Conservation (phyloP, 2,888 invertebrate genomes). For the Lissonota sp. region DNA sequence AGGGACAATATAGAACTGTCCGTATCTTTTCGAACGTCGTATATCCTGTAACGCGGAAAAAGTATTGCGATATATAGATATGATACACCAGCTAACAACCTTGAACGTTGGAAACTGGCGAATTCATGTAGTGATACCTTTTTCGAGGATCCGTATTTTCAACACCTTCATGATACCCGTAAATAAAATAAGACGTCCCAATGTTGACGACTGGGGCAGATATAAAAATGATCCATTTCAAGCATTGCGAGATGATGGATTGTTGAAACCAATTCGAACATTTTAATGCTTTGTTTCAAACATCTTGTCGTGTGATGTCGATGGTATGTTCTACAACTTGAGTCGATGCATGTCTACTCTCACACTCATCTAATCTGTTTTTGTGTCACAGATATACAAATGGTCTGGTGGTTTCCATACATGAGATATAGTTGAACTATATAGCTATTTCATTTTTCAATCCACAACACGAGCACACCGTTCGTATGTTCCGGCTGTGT, state of each 20-base stretch:
- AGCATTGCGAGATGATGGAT: too few species aligned
- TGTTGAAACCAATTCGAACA: too few species aligned
- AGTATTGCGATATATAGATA: constrained; percentile 29
- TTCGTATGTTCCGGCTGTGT: background rate
- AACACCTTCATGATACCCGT: background rate
- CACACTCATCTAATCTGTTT: background rate
- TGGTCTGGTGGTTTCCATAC: background rate
- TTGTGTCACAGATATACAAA: background rate
- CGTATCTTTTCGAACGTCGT: constrained; percentile 24
- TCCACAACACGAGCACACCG: background rate
- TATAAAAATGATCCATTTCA: too few species aligned
- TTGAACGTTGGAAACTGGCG: constrained; percentile 23
- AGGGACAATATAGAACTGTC: constrained; percentile 9
- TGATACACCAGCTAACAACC: background rate
- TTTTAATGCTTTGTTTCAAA: too few species aligned
- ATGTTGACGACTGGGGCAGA: background rate
- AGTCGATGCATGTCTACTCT: too few species aligned
- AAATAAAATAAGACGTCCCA: background rate
- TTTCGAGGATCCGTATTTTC: constrained; percentile 27
- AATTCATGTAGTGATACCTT: constrained; percentile 22
- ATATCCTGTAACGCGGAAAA: constrained; percentile 21
- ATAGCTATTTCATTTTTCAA: background rate
- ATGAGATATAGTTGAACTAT: background rate
- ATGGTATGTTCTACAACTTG: too few species aligned
- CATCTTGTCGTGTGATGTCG: too few species aligned